Evolutionary conservation across 2,888 invertebrate species (phyloP).

Genomic region (Quadroppia sp.): DNA sequence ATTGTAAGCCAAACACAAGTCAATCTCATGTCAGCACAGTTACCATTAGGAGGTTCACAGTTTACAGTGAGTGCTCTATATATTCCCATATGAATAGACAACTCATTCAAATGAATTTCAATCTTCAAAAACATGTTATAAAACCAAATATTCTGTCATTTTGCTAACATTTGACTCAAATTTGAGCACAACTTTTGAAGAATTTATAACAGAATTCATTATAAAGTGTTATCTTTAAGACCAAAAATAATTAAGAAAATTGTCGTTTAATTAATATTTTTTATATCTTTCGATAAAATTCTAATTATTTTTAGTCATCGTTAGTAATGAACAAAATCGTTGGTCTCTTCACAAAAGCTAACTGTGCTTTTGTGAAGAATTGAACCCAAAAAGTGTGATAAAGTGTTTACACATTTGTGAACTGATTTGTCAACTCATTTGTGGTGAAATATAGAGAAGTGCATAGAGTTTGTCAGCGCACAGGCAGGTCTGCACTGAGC

Average conservation of each 20-base stretch:
- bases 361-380: background rate
- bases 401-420: background rate
- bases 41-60: background rate
- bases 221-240: background rate
- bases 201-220: no score
- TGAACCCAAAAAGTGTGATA: background rate
- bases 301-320: background rate
- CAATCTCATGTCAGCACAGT: constrained; percentile 14
- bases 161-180: background rate
- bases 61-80: background rate
- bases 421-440: constrained; percentile 20
- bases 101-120: background rate
- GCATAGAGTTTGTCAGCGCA: background rate
- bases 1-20: background rate
- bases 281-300: background rate
- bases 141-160: background rate
- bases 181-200: no score
- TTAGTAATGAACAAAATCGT: background rate
- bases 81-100: constrained; percentile 19
- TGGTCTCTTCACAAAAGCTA: background rate
- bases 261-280: background rate
- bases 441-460: background rate
- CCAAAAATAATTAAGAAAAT: background rate
- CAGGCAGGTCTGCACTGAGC: background rate
- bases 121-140: background rate